Evolutionary conservation across 2,888 invertebrate species (phyloP), one percentile per base, ranked within the genome.

Genomic region (Pseudococcus jackbeardsleyi): DNA sequence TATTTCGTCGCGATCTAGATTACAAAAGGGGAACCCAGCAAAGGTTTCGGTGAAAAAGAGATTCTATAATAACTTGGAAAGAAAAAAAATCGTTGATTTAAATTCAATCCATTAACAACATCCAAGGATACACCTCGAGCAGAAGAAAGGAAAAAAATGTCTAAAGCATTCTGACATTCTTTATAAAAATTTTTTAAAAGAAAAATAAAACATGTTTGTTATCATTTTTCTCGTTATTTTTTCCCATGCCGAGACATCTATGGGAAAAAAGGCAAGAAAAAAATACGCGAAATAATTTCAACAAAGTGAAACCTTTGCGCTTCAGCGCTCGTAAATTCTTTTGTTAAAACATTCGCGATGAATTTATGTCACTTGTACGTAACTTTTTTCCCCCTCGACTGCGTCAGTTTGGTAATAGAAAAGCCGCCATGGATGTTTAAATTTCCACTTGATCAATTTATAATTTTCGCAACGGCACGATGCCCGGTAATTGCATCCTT

Each of bases 331-430:
- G n/a, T 39, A 79, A 79, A 79, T 42, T 79, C 79, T 79, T 79
- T 79, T 79, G 79, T 79, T 79, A 33, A 15, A 79, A 42, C 79
- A 42, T 79, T 42, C 42, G 79, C 79, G 46, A 79, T 79, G 79
- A 79, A 79, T 79, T 79, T 79, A 79, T 79, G 79, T 79, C 79
- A 79, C 79, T 79, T 79, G 79, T 79, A 42, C 79, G 79, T 79
- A 79, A 79, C 26, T 79, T 46, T 79, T 79, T 79, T 79, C n/a
- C 11, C 19, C 11, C 42, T 15, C 15, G 42, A 19, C 42, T 19
- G 42, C 79, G 79, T 42, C 79, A 39, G 79, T 79, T 72, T 72
- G 19, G 79, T 79, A 79, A 79, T 79, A 42, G 79, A 79, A 79
- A 42, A 79, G 42, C 79, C 39, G 17, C 42, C 79, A 11, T 42